Evolutionary conservation across 2,113 vertebrate species (phyloP), one percentile per base, ranked within the genome.

Genomic region (Mirza zaza): DNA sequence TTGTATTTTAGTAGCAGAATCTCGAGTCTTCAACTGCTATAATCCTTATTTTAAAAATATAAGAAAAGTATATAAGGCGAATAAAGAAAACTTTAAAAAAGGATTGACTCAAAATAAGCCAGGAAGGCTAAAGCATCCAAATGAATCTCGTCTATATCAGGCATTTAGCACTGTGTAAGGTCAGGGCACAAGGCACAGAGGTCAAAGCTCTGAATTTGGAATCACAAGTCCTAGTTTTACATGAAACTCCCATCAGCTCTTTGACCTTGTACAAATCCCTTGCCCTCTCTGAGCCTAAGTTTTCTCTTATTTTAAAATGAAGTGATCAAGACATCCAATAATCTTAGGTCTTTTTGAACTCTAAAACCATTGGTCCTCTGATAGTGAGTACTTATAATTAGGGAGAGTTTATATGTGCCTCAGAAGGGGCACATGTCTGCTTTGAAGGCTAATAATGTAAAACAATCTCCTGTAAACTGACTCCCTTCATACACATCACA

Each of bases 281-380:
- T 61, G 3, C 7, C 6, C 39, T 93, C 61, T 87, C 48, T 88
- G 39, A 90, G 52, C 14, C 36, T 77, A 73, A 34, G 11, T 67
- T 93, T 97, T 86, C 82, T 88, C 36, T 96, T 71, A 80, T 82
- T 86, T 91, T 90, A 90, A 96, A 90, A 87, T 76, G n/a, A 79
- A 25, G 65, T 77, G 15, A 77, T 42, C 52, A 48, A 88, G 70
- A 87, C 25, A 91, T 9, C 25, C 77, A 21, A 36, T n/a, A 63
- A 63, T 11, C 68, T 57, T 27, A 59, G 3, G 36, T 81, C 14
- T n/a, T 52, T 68, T 42, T 65, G 50, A 90, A 90, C 36, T 76
- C 32, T 90, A 73, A 95, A 80, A 25, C 52, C 14, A 12, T 20
- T 34, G 34, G 87, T 82, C 71, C 12, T 91, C 55, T 45, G 11